These are phyloP conservation scores for Aporrectodea caliginosa DNA, from an alignment of 1,140 invertebrate species.

Conservation along the genomic window DNA sequence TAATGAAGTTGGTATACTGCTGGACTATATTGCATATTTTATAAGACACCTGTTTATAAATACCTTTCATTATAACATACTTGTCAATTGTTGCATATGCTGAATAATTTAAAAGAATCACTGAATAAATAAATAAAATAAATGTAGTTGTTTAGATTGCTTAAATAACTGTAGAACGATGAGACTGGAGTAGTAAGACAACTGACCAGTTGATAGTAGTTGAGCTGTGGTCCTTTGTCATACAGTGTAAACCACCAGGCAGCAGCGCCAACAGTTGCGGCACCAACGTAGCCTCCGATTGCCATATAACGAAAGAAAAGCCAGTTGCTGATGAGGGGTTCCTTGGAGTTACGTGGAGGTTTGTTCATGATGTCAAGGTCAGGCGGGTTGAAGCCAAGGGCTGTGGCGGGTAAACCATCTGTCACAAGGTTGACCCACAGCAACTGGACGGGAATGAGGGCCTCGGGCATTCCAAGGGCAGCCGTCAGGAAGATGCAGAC, in stretches of 20 bases:
- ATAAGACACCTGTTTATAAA: no score
- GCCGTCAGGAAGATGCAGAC: constrained; percentile 95
- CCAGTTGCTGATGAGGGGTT: constrained; percentile 98
- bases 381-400: constrained; percentile 98
- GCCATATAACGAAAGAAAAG: constrained; percentile 83
- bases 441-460: constrained; percentile 97
- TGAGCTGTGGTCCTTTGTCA: constrained; percentile 86
- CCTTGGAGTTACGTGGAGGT: constrained; percentile 91
- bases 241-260: constrained; percentile 99
- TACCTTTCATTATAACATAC: no score
- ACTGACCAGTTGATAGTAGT: constrained; percentile 88
- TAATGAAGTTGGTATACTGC: no score
- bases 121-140: no score
- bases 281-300: constrained; percentile 75
- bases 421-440: constrained; percentile 99
- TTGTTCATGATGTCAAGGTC: constrained; percentile 99
- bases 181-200: no score
- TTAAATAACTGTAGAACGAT: no score
- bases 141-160: no score
- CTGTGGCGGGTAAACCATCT: constrained; percentile 98
- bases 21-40: no score
- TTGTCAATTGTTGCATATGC: no score
- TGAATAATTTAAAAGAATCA: no score
- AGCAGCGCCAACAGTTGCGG: constrained; percentile 96
- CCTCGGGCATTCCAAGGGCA: constrained; percentile 97